Percentiles rank a stretch among this genome's conserved stretches.
Evolutionary conservation across 2,113 vertebrate species (phyloP).

Genomic region (Phylloscopus whistleri): DNA sequence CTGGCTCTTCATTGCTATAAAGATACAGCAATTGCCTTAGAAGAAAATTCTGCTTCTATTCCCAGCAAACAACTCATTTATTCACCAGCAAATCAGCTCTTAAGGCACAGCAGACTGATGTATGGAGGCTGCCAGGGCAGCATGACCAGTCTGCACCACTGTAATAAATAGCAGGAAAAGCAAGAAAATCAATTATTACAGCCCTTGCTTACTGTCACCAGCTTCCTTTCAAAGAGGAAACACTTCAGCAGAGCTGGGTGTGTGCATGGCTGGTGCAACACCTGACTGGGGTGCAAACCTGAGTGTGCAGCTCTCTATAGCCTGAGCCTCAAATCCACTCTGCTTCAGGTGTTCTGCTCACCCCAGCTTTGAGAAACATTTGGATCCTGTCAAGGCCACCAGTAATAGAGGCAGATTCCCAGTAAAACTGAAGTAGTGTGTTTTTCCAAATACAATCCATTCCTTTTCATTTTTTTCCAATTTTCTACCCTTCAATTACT

Average conservation of each 20-base stretch:
- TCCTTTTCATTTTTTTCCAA: neutral
- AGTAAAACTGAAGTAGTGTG: neutral
- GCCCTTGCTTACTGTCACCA: neutral
- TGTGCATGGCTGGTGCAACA: neutral
- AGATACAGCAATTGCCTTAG: neutral
- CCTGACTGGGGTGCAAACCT: neutral
- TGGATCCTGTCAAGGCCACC: neutral
- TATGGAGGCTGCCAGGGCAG: neutral
- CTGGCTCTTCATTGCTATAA: neutral
- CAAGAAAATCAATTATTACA: neutral
- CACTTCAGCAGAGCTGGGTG: neutral
- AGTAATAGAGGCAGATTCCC: neutral
- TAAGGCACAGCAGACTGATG: neutral
- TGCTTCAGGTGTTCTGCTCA: neutral
- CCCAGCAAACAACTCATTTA: neutral
- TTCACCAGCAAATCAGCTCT: neutral
- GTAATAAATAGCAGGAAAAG: neutral
- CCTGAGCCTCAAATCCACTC: neutral
- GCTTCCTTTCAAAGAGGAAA: neutral
- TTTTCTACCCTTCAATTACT: neutral
- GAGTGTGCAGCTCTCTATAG: neutral
- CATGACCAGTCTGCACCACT: neutral
- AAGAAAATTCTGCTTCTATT: neutral
- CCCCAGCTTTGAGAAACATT: neutral
- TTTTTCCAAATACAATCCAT: neutral